These are phyloP conservation scores for Lysandra bellargus DNA, from an alignment of 2,888 invertebrate genomes.

Conservation along the genomic window DNA sequence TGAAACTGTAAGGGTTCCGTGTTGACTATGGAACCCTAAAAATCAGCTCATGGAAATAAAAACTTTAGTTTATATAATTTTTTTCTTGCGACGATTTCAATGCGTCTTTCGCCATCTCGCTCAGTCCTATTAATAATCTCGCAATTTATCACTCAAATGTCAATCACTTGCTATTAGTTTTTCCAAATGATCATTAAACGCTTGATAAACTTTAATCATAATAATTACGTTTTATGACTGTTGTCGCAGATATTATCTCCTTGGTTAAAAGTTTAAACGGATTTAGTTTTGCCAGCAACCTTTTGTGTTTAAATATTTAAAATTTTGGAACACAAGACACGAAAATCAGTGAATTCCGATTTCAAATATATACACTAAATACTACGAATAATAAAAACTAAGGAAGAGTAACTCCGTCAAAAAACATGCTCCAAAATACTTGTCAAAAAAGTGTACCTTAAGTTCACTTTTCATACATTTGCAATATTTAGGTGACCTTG, in stretches of 20 bases:
- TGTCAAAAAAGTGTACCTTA: too few relatives aligned
- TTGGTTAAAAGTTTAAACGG: neutral
- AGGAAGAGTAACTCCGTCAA: too few relatives aligned
- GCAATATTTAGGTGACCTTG: too few relatives aligned
- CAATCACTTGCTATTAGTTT: neutral
- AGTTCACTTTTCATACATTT: too few relatives aligned
- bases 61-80: too few relatives aligned
- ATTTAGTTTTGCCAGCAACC: neutral
- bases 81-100: too few relatives aligned
- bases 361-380: neutral
- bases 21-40: too few relatives aligned
- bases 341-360: neutral
- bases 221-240: neutral
- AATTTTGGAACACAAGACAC: neutral
- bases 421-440: too few relatives aligned
- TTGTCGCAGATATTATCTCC: neutral
- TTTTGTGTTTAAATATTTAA: neutral
- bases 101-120: conserved; percentile 18
- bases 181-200: conserved; percentile 36
- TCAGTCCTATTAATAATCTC: conserved; percentile 10
- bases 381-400: too few relatives aligned
- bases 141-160: conserved; percentile 13
- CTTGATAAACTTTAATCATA: conserved; percentile 6
- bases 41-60: too few relatives aligned
- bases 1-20: too few relatives aligned